phyloP scores from a whole-genome alignment of 2,113 vertebrate species.

The Podiceps cristatus region DNA sequence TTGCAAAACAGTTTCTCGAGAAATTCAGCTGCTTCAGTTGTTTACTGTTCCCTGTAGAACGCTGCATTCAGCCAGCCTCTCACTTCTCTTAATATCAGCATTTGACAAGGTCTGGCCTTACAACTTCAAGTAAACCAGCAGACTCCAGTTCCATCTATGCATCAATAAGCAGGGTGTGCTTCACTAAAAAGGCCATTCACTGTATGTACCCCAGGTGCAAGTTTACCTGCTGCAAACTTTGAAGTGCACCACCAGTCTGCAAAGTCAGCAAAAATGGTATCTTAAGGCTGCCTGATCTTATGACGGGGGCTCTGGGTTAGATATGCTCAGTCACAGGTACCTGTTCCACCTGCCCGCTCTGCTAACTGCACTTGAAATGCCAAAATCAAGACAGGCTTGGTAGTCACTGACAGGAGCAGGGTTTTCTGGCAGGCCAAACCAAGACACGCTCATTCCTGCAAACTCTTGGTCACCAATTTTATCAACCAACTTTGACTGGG shows the following conservation, averaged over 20 bases:
- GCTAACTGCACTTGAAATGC: not conserved
- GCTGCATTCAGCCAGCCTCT: not conserved
- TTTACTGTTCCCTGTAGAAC: not conserved
- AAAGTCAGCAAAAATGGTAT: not conserved
- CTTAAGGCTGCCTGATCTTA: not conserved
- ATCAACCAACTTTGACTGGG: not conserved
- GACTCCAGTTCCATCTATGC: not conserved
- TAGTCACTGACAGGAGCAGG: not conserved
- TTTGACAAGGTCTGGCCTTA: not conserved
- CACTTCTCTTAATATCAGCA: not conserved
- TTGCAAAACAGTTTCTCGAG: not conserved
- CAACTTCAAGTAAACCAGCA: not conserved
- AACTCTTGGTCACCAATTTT: not conserved
- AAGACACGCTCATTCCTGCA: not conserved
- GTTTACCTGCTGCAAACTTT: not conserved
- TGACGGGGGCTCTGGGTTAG: not conserved
- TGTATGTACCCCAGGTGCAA: not conserved
- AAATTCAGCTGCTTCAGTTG: not conserved
- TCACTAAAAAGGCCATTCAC: not conserved
- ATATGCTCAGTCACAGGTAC: not conserved
- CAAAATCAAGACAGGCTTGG: not conserved
- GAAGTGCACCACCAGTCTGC: not conserved
- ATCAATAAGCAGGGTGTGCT: not conserved
- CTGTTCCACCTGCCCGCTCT: not conserved
- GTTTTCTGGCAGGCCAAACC: not conserved